Evolutionary conservation across 2,888 invertebrate species (phyloP).

Genomic region (Lithosia quadra): DNA sequence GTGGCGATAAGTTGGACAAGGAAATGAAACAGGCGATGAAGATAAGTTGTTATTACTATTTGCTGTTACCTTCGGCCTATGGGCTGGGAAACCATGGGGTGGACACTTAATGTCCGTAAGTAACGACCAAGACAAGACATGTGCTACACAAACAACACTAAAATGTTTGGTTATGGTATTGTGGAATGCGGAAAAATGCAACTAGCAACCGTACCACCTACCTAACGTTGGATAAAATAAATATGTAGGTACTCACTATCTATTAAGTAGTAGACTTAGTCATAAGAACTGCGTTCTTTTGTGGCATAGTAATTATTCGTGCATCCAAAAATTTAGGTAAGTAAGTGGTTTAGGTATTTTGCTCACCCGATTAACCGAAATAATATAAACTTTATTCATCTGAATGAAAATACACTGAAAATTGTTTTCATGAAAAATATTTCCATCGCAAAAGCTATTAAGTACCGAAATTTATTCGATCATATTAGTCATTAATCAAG

Average conservation of each 20-base stretch:
- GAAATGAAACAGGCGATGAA: conserved; percentile 74
- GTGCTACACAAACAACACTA: conserved; percentile 31
- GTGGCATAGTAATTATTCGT: no score
- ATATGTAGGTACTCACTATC: neutral
- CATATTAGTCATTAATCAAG: neutral
- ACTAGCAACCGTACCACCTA: neutral
- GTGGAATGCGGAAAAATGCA: conserved; percentile 28
- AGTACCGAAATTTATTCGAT: neutral
- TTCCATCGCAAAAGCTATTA: neutral
- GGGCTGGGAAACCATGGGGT: conserved; percentile 40
- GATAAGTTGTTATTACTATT: conserved; percentile 77
- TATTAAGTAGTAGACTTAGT: neutral
- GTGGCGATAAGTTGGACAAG: conserved; percentile 69
- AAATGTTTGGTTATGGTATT: conserved; percentile 32
- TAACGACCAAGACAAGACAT: conserved; percentile 35
- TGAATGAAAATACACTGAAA: no score
- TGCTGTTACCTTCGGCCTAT: conserved; percentile 60
- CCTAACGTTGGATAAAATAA: neutral
- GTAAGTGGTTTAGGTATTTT: neutral
- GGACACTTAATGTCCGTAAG: conserved; percentile 43
- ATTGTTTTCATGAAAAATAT: neutral
- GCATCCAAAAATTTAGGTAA: neutral
- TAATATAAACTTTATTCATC: neutral
- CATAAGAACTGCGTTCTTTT: no score
- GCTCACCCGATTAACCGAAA: neutral